Conservation (phyloP, 2,888 invertebrate genomes). For the Hydroisotoma schaefferi region DNA sequence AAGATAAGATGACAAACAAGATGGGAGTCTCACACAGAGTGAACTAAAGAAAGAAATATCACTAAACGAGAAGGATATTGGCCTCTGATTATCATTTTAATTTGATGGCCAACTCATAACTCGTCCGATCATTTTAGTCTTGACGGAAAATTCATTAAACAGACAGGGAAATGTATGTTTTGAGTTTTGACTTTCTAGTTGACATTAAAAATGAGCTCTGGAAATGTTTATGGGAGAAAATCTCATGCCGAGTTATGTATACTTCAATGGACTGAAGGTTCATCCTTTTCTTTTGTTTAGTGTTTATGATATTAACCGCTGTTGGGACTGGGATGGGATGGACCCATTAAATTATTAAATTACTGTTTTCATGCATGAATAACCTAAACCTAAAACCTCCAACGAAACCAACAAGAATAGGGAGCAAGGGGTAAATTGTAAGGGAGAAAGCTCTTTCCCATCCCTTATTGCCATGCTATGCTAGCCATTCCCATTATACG, state of each 20-base stretch:
- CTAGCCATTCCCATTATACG: too few relatives aligned
- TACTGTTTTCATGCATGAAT: slow-evolving; percentile 2
- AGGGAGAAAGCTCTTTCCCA: neutral
- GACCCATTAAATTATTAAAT: slow-evolving; percentile 4
- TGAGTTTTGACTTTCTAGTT: slow-evolving; percentile 13
- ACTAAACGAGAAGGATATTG: neutral
- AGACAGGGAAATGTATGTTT: slow-evolving; percentile 10
- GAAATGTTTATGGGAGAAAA: slow-evolving; percentile 28
- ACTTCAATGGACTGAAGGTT: neutral
- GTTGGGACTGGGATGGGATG: neutral
- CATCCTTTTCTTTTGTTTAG: neutral
- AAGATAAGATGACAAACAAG: neutral
- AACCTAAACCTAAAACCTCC: too few relatives aligned
- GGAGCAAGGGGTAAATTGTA: too few relatives aligned
- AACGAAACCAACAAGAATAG: too few relatives aligned
- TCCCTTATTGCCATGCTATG: neutral
- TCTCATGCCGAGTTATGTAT: slow-evolving; percentile 13
- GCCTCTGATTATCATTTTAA: slow-evolving; percentile 18
- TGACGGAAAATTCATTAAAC: slow-evolving; percentile 16
- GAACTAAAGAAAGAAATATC: neutral
- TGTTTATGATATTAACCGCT: slow-evolving; percentile 6
- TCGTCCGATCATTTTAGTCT: slow-evolving; percentile 1
- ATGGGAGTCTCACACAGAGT: neutral
- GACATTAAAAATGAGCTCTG: slow-evolving; percentile 27
- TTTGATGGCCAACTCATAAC: slow-evolving; percentile 17